Percentiles rank a stretch among this genome's conserved stretches.
phyloP scores from a whole-genome alignment of 2,888 invertebrate species.

The Limnephilus rhombicus region DNA sequence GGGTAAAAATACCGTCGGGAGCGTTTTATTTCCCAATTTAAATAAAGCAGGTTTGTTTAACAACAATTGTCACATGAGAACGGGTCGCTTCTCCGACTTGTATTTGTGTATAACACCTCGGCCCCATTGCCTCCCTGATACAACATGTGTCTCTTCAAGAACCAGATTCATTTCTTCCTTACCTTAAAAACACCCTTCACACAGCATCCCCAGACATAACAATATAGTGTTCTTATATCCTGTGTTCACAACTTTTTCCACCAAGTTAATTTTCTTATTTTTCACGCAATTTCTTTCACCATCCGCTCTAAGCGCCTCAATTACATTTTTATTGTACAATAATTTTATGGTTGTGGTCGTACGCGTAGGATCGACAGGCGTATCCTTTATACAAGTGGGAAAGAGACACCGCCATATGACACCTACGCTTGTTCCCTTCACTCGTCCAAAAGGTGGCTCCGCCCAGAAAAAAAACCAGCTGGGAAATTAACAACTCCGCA shows the following conservation, averaged over 20 bases:
- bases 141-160: no score
- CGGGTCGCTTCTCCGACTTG: no score
- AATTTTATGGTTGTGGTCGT: slow-evolving; percentile 4
- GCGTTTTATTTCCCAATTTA: no score
- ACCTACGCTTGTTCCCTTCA: slow-evolving; percentile 16
- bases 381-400: slow-evolving; percentile 39
- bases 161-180: no score
- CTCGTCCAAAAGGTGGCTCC: neutral
- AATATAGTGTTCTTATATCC: no score
- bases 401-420: slow-evolving; percentile 26
- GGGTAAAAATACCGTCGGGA: no score
- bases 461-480: neutral
- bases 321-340: neutral
- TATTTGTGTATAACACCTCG: no score
- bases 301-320: neutral
- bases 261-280: neutral
- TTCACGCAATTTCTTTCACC: neutral
- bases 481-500: neutral
- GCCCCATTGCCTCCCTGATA: no score
- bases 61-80: no score
- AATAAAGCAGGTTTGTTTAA: no score
- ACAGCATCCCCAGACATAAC: no score
- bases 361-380: slow-evolving; percentile 40
- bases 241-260: neutral
- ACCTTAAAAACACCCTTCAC: no score